Conservation (phyloP, 2,797 vertebrate genomes). For the Streptopelia turtur region DNA sequence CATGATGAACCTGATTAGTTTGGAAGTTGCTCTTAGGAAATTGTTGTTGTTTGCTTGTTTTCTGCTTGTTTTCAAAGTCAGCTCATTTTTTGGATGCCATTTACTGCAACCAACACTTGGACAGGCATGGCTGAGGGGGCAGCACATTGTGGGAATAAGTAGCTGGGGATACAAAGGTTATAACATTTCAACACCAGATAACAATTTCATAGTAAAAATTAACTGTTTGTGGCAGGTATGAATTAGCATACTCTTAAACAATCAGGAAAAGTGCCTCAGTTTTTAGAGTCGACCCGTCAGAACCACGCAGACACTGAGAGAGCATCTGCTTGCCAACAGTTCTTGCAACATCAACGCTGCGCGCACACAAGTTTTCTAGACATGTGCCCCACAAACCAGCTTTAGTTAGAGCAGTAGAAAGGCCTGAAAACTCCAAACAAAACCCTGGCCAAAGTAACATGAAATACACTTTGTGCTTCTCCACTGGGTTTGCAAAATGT, state of each 20-base stretch:
- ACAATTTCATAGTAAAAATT: not conserved
- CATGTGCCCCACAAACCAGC: not conserved
- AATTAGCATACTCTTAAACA: not conserved
- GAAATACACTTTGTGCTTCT: not conserved
- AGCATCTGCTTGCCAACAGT: not conserved
- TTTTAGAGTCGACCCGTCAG: not conserved
- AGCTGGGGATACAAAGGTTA: not conserved
- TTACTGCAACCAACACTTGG: not conserved
- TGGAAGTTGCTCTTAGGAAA: not conserved
- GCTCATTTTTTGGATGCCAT: not conserved
- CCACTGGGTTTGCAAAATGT: not conserved
- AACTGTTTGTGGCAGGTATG: not conserved
- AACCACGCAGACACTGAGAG: not conserved
- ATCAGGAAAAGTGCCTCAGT: not conserved
- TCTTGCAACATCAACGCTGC: not conserved
- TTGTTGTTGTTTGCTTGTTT: not conserved
- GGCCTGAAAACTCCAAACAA: not conserved
- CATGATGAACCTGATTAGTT: not conserved
- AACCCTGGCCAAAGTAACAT: not conserved
- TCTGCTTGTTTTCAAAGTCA: not conserved
- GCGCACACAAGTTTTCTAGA: not conserved
- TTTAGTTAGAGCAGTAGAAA: not conserved
- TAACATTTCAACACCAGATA: not conserved
- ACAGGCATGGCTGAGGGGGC: not conserved
- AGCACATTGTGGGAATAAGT: not conserved